These are phyloP conservation scores for Pachypanchax playfairii DNA, from an alignment of 2,113 vertebrate species.

Conservation along the genomic window DNA sequence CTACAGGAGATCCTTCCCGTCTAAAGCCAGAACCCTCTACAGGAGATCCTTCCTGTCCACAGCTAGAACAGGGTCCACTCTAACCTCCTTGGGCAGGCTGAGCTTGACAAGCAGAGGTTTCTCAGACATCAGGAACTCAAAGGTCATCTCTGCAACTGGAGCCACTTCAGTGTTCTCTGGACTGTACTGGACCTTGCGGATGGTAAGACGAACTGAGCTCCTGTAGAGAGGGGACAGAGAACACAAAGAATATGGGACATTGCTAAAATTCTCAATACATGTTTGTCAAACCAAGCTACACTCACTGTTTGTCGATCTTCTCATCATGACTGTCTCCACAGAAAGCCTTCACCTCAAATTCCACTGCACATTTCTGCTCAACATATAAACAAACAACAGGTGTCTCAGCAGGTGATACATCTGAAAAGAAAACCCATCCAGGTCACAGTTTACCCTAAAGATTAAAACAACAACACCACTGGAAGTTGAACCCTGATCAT, in stretches of 20 bases:
- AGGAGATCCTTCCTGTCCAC: too few relatives aligned
- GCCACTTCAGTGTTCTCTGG: constrained; percentile 71
- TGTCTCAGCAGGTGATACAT: background rate
- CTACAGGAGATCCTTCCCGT: too few relatives aligned
- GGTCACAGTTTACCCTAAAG: too few relatives aligned
- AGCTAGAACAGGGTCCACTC: background rate
- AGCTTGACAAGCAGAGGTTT: constrained; percentile 87
- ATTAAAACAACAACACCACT: too few relatives aligned
- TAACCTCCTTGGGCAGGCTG: constrained; percentile 88
- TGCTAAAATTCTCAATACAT: too few relatives aligned
- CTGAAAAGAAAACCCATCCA: too few relatives aligned
- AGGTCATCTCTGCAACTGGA: constrained; percentile 83
- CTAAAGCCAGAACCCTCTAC: too few relatives aligned
- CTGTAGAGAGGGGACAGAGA: constrained; percentile 60
- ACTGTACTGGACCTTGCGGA: constrained; percentile 92
- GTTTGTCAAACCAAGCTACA: background rate
- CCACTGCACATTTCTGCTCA: constrained; percentile 88
- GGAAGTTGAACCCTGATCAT: background rate
- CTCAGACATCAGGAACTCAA: constrained; percentile 93
- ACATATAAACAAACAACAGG: constrained; percentile 4
- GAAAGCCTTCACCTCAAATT: constrained; percentile 94
- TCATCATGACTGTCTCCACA: constrained; percentile 83
- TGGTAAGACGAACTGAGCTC: constrained; percentile 85
- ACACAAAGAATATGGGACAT: background rate
- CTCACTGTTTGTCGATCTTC: constrained; percentile 86